Evolutionary conservation across 1,140 invertebrate species (phyloP).

Genomic region (Neodiprion fabricii): DNA sequence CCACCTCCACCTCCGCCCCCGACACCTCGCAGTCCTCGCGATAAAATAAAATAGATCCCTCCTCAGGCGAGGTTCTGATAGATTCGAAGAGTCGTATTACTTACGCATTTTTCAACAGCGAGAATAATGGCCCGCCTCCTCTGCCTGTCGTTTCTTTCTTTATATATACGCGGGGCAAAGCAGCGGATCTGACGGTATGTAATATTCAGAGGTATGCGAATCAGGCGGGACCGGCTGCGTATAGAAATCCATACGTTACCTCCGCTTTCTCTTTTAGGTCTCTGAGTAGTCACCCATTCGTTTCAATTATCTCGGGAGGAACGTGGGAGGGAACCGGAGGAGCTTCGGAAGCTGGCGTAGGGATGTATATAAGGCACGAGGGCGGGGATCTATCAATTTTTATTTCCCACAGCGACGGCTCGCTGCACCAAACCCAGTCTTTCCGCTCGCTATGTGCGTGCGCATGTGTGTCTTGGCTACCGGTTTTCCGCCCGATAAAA

Average conservation of each 20-base stretch:
- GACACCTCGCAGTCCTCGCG: constrained; percentile 11
- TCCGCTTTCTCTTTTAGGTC: neutral
- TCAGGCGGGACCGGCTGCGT: neutral
- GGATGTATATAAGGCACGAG: no score
- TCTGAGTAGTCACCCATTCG: neutral
- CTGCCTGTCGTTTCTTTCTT: neutral
- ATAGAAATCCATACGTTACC: neutral
- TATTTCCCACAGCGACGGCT: neutral
- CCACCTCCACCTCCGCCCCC: constrained; percentile 10
- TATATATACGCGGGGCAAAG: neutral
- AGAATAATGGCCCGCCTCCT: neutral
- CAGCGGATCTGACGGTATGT: neutral
- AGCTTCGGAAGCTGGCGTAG: neutral
- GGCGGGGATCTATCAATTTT: constrained; percentile 7
- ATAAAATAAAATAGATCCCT: constrained; percentile 14
- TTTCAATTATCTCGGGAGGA: neutral
- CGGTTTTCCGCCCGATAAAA: constrained; percentile 7
- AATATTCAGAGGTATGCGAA: neutral
- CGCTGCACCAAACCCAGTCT: neutral
- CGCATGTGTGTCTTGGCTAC: neutral
- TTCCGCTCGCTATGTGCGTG: no score
- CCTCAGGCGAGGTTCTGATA: neutral
- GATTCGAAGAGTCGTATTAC: neutral
- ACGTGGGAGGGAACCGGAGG: neutral
- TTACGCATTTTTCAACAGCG: neutral